Evolutionary conservation across 2,113 vertebrate species (phyloP), one percentile per base, ranked within the genome.

Genomic region (Urocitellus parryii): DNA sequence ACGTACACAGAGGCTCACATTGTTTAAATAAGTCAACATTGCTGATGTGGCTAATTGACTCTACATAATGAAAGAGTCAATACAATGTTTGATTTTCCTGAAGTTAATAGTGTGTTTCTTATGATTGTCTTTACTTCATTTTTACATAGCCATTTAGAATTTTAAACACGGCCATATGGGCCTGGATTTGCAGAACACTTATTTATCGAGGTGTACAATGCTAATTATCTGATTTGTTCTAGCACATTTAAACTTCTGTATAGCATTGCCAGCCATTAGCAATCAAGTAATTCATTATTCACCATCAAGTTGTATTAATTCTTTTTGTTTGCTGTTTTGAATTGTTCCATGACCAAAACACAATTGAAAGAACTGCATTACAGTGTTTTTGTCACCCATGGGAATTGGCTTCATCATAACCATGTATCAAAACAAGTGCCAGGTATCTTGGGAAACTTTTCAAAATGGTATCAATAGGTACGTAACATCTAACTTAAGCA

Each of bases 61-160:
- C 92, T 45, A 72, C 22, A 37, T 67, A 86, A 89, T 73, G 11
- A 93, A 95, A 88, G 12, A 79, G 45, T 89, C 51, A 81, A 65
- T 77, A 81, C 39, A 86, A 94, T 24, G 25, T 65, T 76, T 76
- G 67, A 56, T 89, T 86, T 88, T 94, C 45, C 32, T 86, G 16
- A 94, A 93, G 22, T 92, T 86, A 96, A 77, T 53, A 39, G 61
- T 67, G 17, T 67, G 68, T 88, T 91, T 85, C 83, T 88, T 91
- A 93, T 84, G 25, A 84, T 56, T 12, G 51, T 68, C 78, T 83
- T 88, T 81, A 82, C 37, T 90, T 95, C 77, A 94, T 73, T 91
- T 95, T 96, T 80, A 88, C 45, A 8, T 68, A 25, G 20, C 24
- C 61, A 29, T 88, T 97, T 93, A 68, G 11, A 91, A 91, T 76